Conservation (phyloP, 2,888 invertebrate genomes). For the Oxycera nigricornis region DNA sequence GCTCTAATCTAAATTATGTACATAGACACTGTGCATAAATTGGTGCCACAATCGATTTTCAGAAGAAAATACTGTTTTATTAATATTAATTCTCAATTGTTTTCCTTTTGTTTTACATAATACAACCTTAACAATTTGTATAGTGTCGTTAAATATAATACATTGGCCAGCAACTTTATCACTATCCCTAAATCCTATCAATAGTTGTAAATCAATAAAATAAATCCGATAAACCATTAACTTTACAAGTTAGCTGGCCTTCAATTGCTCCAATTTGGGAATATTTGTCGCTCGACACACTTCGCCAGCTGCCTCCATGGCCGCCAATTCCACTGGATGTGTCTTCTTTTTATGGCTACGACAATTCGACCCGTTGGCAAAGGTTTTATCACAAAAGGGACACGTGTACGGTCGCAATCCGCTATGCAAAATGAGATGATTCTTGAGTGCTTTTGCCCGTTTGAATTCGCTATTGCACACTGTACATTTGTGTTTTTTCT, state of each 20-base stretch:
- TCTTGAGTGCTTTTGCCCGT: slow-evolving; percentile 59
- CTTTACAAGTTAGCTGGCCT: slow-evolving; percentile 49
- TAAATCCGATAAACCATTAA: slow-evolving; percentile 41
- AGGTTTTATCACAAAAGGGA: slow-evolving; percentile 59
- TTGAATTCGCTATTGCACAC: slow-evolving; percentile 60
- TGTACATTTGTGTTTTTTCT: slow-evolving; percentile 58
- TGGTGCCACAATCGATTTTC: too few species aligned
- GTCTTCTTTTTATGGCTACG: slow-evolving; percentile 60
- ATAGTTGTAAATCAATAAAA: background rate
- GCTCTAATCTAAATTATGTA: too few species aligned
- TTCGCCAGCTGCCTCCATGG: slow-evolving; percentile 58
- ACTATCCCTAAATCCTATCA: background rate
- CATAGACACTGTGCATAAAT: too few species aligned
- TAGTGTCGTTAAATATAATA: background rate
- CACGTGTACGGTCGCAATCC: slow-evolving; percentile 60
- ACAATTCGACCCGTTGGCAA: slow-evolving; percentile 61
- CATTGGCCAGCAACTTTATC: slow-evolving; percentile 8
- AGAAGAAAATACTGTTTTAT: background rate
- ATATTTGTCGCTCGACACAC: slow-evolving; percentile 54
- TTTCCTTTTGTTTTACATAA: slow-evolving; percentile 47
- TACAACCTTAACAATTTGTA: slow-evolving; percentile 10
- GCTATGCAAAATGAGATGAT: slow-evolving; percentile 60
- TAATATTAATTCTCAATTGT: background rate
- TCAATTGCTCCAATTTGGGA: slow-evolving; percentile 58
- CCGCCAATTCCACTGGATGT: slow-evolving; percentile 60